Evolutionary conservation across 2,797 vertebrate species (phyloP), one percentile per base, ranked within the genome.

Genomic region (Triplophysa yarkandensis): DNA sequence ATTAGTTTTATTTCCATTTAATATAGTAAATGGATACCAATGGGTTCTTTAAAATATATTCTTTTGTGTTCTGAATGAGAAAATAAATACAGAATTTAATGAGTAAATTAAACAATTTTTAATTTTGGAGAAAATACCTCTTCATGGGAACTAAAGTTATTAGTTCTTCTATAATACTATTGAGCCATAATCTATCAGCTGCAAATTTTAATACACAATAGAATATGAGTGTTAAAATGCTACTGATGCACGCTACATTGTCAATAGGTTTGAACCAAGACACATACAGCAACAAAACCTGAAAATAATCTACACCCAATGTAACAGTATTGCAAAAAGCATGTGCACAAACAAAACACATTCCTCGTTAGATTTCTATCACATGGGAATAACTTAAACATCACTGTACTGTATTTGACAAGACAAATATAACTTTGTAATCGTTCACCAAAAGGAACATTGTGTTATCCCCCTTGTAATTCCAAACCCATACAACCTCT

Each of bases 321-420:
- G n/a, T n/a, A n/a, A 32, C 32, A 32, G 3, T 3, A 32, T 32
- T 4, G 32, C 32, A 4, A 11, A 14, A 71, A 50, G 5, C 25
- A 58, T 23, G 43, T 36, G 28, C 30, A 61, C 55, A 72, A 54
- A 23, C 23, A 71, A 27, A 28, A n/a, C n/a, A n/a, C n/a, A n/a
- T n/a, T n/a, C 43, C 21, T 17, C 16, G 16, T 58, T 4, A 58
- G n/a, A 46, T 32, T 70, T 13, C 17, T 4, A 34, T 55, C 25
- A 28, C 27, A 70, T 19, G 27, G 9, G 7, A 36, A 25, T 14
- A 19, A 9, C 6, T 43, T 13, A 28, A n/a, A 30, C 14, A 28
- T 23, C 19, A 9, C 11, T 39, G 9, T 52, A 52, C 50, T 23
- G 21, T 25, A 30, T 57, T 6, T 4, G 13, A 30, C 27, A 32